Base-by-base conservation (phyloP, 2,113 vertebrate genomes). In the Chaetops frenatus region DNA sequence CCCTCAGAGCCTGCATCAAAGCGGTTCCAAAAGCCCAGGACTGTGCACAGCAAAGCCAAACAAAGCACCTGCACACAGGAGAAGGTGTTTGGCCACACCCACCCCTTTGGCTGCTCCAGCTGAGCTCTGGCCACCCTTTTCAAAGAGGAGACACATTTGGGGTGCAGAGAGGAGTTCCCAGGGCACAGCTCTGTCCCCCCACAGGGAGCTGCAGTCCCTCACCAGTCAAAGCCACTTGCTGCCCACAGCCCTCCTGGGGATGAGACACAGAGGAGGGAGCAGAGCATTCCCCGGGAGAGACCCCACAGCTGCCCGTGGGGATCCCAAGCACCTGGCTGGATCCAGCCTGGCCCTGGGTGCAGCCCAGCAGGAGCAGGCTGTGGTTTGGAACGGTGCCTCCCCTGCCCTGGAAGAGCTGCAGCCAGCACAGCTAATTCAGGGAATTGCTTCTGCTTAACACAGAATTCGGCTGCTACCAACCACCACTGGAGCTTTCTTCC, bases 261-360 rank as follows among this genome's bases (percentile, higher is more conserved):
- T 5, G 45, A 22, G 84, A 15, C 53, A 12, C 11, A 5, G 5
- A 2, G 57, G 35, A 19, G 51, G 50, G 22, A 53, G 15, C 57
- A 19, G 23, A 54, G 36, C 25, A 35, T 21, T 8, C 50, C 81
- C 47, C 0, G 10, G 67, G 45, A 66, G 12, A 50, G 10, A 31
- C 25, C 65, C 38, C 38, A 1, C 0, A 1, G 81, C 47, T 28
- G 38, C 74, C 71, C 0, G 0, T 25, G 2, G 27, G 60, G 27
- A 38, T 5, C 29, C 35, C 7, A 0, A 4, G n/a, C n/a, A n/a
- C 28, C 50, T 11, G 11, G 4, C 14, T 1, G 18, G 8, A 1
- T 0, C 0, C 4, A 54, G 33, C 29, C 45, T 5, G 1, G 85
- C 87, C 11, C 3, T 2, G 1, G 31, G 29, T 3, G 27, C 70